A percentile compares a stretch with the other conserved stretches of the same genome.
Conservation (phyloP, 2,888 invertebrate species). For the Caenorhabditis parvicauda region DNA sequence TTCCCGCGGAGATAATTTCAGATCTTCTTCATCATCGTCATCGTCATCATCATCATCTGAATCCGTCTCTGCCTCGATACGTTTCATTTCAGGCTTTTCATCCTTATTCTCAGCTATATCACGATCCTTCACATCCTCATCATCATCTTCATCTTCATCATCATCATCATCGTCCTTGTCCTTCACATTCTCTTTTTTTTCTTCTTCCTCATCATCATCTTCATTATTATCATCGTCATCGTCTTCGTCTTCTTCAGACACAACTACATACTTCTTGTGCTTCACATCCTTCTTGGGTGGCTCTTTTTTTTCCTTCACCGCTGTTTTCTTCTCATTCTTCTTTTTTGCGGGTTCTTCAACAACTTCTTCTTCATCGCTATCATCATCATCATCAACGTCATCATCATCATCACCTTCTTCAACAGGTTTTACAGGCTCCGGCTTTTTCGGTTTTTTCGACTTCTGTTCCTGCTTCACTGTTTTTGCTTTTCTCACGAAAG, state of each 20-base stretch:
- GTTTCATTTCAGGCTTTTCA: constrained; percentile 9
- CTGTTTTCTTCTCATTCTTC: constrained; percentile 3
- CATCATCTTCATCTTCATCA: constrained; percentile 31
- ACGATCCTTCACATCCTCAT: constrained; percentile 23
- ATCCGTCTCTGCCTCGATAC: constrained; percentile 2
- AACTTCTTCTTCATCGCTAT: constrained; percentile 12
- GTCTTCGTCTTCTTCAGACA: constrained; percentile 27
- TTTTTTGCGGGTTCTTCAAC: constrained; percentile 9
- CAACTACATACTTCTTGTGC: constrained; percentile 20
- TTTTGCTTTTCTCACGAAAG: too few species aligned
- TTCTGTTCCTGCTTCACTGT: constrained; percentile 10
- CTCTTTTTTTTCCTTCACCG: constrained; percentile 19
- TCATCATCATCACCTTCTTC: constrained; percentile 17
- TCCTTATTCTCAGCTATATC: constrained; percentile 22
- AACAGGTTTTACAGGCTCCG: constrained; percentile 1
- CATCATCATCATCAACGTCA: constrained; percentile 31
- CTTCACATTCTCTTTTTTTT: constrained; percentile 31
- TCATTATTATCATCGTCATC: constrained; percentile 36
- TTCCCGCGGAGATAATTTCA: background rate
- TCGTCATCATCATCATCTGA: constrained; percentile 10
- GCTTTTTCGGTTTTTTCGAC: constrained; percentile 13
- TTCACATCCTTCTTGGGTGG: constrained; percentile 14
- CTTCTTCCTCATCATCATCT: constrained; percentile 29
- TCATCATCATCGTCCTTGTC: constrained; percentile 18
- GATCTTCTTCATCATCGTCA: constrained; percentile 14